A percentile compares a stretch with the other conserved stretches of the same genome.
These are phyloP conservation scores for Cryptosula pallasiana DNA, from an alignment of 2,888 invertebrate genomes.

Conservation along the genomic window DNA sequence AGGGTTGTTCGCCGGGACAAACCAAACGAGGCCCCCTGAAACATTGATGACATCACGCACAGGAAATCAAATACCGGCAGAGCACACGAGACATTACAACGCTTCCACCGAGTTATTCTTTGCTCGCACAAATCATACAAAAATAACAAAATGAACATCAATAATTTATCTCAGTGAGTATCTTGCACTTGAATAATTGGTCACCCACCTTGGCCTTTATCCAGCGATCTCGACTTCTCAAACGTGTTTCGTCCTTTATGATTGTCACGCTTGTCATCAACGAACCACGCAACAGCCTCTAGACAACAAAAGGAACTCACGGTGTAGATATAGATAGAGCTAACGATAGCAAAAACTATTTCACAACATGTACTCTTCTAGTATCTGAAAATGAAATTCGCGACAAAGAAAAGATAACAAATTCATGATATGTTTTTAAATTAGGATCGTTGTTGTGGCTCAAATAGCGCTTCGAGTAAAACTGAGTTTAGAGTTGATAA, in stretches of 20 bases:
- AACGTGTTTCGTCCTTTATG: not conserved
- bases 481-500: no score
- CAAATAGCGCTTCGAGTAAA: no score
- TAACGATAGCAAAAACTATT: no score
- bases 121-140: no score
- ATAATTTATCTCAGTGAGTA: not conserved
- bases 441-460: no score
- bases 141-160: no score
- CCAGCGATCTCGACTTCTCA: not conserved
- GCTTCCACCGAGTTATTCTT: no score
- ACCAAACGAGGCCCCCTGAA: slow-evolving; percentile 13
- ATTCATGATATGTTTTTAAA: no score
- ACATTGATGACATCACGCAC: not conserved
- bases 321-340: no score
- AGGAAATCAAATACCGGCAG: not conserved
- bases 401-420: no score
- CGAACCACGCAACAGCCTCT: not conserved
- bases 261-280: not conserved
- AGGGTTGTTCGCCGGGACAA: slow-evolving; percentile 6
- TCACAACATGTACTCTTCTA: no score
- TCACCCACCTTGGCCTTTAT: not conserved
- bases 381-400: no score
- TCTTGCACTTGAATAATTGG: not conserved
- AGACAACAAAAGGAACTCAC: not conserved
- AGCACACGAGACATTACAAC: not conserved